phyloP scores from a whole-genome alignment of 2,113 vertebrate species.

The Austrofundulus limnaeus region DNA sequence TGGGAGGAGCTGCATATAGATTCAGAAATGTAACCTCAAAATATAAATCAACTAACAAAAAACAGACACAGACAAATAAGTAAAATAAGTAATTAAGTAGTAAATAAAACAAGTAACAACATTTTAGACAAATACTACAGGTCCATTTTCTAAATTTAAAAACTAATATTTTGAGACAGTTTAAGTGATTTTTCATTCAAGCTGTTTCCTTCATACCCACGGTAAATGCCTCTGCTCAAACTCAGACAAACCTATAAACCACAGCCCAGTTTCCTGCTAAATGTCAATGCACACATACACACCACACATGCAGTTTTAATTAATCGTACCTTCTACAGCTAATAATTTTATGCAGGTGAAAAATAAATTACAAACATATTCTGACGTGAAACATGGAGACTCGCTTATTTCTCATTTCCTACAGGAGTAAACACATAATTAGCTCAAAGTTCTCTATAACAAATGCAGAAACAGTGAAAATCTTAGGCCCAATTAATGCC shows the following conservation, averaged over 20 bases:
- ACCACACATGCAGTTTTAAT: background rate
- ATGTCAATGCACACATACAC: background rate
- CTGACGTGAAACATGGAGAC: background rate
- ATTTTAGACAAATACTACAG: too few relatives aligned
- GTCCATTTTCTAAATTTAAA: too few relatives aligned
- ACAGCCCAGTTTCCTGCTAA: background rate
- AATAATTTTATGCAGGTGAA: background rate
- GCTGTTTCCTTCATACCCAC: background rate
- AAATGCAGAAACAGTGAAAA: constrained; percentile 11
- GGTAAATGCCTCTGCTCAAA: background rate
- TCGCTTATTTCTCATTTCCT: background rate
- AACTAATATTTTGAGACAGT: too few relatives aligned
- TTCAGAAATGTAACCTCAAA: too few relatives aligned
- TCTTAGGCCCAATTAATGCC: constrained; percentile 2
- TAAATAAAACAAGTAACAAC: too few relatives aligned
- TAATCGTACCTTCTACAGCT: background rate
- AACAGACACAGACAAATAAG: too few relatives aligned
- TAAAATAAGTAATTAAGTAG: too few relatives aligned
- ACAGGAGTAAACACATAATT: constrained; percentile 1
- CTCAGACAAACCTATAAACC: background rate
- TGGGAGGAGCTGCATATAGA: too few relatives aligned
- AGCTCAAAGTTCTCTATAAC: constrained; percentile 8
- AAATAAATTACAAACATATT: background rate
- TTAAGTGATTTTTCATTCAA: background rate
- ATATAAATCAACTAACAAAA: too few relatives aligned